Evolutionary conservation across 1,140 invertebrate genomes (phyloP), one percentile per base, ranked within the genome.

Genomic region (Popillia japonica): DNA sequence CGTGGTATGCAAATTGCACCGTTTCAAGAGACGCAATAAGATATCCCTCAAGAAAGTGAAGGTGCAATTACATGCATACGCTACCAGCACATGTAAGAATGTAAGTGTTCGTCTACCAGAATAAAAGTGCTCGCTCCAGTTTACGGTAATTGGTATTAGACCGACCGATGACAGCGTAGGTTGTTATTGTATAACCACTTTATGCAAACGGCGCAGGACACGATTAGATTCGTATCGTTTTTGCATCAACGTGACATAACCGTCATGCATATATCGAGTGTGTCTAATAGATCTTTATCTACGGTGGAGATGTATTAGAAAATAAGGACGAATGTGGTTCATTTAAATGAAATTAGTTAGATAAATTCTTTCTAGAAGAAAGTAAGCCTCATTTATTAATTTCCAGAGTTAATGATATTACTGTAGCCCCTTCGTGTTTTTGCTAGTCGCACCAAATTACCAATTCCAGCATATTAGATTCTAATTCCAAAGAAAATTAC

Each of bases 101-200:
- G 61, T 68, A 34, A 68, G 22, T 11, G 61, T 27, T 22, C 22
- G 7, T 17, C 22, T 22, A 68, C 22, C 20, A 6, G 61, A 27
- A 68, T 34, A 68, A 10, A 34, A 68, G 3, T 68, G 11, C 27
- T 48, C 61, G 61, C 61, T 68, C 61, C 22, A 55, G 14, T 34
- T 68, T 68, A 22, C 61, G 61, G 61, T 68, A 68, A 34, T 68
- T 68, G 61, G 22, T 27, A 68, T 68, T 68, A 22, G 61, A 6
- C 22, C 8, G 27, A 68, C 27, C 2, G 20, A 23, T 10, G 17
- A 64, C 22, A 34, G 11, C 20, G 27, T 22, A 20, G 61, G 20
- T 68, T 22, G 22, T 68, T 68, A 68, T 68, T 34, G 61, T 68
- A 20, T 34, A 55, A 55, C 48, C 6, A 27, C 22, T 68, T 68